Percentiles rank a stretch among this genome's conserved stretches.
These are phyloP conservation scores for Dryobotodes eremita DNA, from an alignment of 2,888 invertebrate species.

Conservation along the genomic window DNA sequence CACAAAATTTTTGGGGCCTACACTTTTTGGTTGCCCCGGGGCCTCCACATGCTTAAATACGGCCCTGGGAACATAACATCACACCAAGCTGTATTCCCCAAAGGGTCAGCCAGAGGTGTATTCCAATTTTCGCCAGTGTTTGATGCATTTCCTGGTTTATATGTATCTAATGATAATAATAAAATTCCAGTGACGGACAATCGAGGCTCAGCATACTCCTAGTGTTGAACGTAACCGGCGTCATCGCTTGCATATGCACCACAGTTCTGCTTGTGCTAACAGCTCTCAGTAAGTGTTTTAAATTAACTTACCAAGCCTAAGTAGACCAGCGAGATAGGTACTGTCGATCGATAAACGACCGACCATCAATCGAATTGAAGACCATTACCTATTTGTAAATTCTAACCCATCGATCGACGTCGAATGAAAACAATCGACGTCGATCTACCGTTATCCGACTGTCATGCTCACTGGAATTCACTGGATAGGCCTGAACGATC, in stretches of 20 bases:
- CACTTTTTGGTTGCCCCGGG: no score
- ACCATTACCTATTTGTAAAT: no score
- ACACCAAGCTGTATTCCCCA: background rate
- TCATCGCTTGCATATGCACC: conserved; percentile 63
- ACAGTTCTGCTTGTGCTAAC: conserved; percentile 72
- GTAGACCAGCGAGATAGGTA: background rate
- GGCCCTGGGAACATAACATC: background rate
- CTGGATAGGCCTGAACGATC: background rate
- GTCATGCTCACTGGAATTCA: background rate
- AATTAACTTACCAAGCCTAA: background rate
- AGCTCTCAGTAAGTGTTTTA: conserved; percentile 71
- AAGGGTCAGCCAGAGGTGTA: background rate
- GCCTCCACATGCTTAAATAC: no score
- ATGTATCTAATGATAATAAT: background rate
- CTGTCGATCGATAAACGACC: background rate
- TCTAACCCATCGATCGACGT: background rate
- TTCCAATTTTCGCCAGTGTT: background rate
- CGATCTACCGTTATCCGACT: background rate
- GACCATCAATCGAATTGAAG: no score
- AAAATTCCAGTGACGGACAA: conserved; percentile 66
- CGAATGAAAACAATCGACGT: background rate
- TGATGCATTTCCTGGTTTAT: background rate
- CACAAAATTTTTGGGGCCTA: no score
- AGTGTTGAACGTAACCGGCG: conserved; percentile 73
- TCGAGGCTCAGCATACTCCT: conserved; percentile 64